Evolutionary conservation across 2,797 vertebrate species (phyloP), one percentile per base, ranked within the genome.

Genomic region (Poecilia velifera): DNA sequence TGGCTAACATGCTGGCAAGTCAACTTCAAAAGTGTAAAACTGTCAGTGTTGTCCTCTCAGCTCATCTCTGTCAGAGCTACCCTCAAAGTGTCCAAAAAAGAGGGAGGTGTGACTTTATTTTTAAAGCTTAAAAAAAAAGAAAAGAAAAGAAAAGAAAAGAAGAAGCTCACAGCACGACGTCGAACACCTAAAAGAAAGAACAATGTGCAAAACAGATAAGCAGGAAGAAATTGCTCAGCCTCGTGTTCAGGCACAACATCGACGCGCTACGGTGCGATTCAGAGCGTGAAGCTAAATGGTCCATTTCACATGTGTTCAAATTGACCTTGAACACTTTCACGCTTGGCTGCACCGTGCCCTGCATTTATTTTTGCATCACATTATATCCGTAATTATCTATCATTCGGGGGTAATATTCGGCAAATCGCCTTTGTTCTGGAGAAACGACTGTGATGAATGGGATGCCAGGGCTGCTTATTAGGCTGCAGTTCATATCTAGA

Each of bases 371-470:
- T 84, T 90, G 76, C 71, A 74, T 74, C 82, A 80, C 82, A 86
- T 94, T 92, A 91, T 90, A 92, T 88, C 64, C 76, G 80, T 93
- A 90, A 93, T 92, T 93, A 93, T 92, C 88, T 66, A 81, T 92
- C 88, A 90, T 91, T 87, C 83, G 73, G 57, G 85, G 81, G 70
- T 90, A 90, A 91, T 87, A 84, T 39, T 64, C 88, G 86, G 83
- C 80, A 85, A 86, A 82, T 82, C 73, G 14, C 91, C 82, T 92
- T 88, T 88, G 81, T 90, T 81, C 86, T 74, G 80, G 84, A 84
- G 78, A 93, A 71, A 93, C 90, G 80, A 85, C 80, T 82, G 74
- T 91, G 91, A 91, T 84, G 36, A 92, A 92, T 90, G 72, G 39
- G 84, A 93, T 91, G 92, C 82, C 86, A 93, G 87, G 84, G 80